A percentile compares a stretch with the other conserved stretches of the same genome.
Conservation (phyloP, 2,113 vertebrate species). For the Brachypodius melanocephalos region DNA sequence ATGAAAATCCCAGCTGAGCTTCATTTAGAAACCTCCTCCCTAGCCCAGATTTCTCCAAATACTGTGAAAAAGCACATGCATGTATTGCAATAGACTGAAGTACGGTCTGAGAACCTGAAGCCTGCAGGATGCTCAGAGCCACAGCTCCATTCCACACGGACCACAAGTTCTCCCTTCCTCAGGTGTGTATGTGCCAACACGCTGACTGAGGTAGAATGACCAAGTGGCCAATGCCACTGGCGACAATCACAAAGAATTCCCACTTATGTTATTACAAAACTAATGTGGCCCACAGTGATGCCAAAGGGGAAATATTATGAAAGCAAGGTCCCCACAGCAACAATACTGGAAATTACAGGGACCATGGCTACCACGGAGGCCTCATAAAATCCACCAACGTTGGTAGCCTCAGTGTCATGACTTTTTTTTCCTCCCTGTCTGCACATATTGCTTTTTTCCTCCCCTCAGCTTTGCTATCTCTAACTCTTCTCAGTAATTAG, state of each 20-base stretch:
- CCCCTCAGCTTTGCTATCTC: neutral
- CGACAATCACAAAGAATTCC: neutral
- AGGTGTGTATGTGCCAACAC: rapidly evolving
- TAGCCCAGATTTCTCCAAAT: neutral
- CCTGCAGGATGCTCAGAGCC: neutral
- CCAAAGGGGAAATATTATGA: neutral
- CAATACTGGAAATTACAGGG: neutral
- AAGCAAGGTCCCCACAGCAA: neutral
- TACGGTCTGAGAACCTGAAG: neutral
- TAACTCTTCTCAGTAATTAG: neutral
- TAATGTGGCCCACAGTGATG: neutral
- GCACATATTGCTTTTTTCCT: neutral
- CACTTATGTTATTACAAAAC: neutral
- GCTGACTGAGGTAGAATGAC: neutral
- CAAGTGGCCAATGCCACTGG: neutral
- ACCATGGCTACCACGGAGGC: neutral
- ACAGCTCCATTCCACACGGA: neutral
- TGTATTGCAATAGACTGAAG: neutral
- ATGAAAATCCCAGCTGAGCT: neutral
- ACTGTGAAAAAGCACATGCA: neutral
- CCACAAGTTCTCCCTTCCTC: neutral
- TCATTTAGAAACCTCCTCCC: neutral
- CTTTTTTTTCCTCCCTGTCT: neutral
- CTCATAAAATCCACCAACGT: neutral
- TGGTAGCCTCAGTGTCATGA: neutral